phyloP scores from a whole-genome alignment of 2,888 invertebrate species.

The Acholoe squamosa region DNA sequence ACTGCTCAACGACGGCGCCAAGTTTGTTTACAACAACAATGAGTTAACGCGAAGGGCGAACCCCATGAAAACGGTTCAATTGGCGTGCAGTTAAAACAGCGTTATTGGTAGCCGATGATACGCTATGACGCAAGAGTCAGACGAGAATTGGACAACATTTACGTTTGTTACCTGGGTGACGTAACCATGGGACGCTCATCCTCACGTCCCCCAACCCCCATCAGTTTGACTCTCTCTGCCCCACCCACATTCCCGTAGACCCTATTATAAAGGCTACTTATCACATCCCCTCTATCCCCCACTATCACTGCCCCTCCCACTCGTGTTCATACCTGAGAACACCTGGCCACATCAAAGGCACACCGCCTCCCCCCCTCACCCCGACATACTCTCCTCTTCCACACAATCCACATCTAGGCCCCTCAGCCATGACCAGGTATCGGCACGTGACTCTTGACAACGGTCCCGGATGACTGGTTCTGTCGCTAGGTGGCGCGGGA shows the following conservation, averaged over 20 bases:
- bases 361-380: background rate
- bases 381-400: background rate
- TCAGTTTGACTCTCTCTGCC: conserved; percentile 11
- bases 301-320: background rate
- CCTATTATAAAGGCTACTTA: background rate
- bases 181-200: background rate
- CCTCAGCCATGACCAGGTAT: background rate
- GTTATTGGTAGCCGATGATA: background rate
- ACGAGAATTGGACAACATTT: background rate
- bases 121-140: background rate
- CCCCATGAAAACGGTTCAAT: conserved; percentile 5
- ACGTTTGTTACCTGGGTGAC: background rate
- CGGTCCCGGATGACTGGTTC: background rate
- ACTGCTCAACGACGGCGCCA: background rate
- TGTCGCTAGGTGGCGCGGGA: background rate
- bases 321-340: background rate
- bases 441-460: background rate
- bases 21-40: conserved; percentile 36
- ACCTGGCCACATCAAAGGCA: conserved; percentile 33
- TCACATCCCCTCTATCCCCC: background rate
- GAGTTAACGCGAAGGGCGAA: background rate
- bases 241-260: background rate
- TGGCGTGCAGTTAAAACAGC: background rate
- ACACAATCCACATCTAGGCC: background rate
- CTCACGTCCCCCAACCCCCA: background rate